Percentiles rank a stretch among this genome's conserved stretches.
Conservation (phyloP, 2,888 invertebrate species). For the Drosophila mimetica region DNA sequence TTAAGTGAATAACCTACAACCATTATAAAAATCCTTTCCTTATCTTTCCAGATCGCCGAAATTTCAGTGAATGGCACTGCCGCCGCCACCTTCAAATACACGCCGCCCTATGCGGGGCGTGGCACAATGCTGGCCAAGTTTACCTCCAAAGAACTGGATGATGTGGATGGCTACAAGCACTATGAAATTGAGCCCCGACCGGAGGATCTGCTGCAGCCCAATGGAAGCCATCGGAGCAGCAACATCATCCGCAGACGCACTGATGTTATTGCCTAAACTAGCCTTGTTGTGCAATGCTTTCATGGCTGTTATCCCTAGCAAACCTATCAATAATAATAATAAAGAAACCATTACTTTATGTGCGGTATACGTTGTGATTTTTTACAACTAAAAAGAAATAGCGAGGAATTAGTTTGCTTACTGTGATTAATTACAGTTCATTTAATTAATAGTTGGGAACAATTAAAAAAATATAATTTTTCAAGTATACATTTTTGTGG, state of each 20-base stretch:
- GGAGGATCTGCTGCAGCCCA: slow-evolving; percentile 80
- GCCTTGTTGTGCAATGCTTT: slow-evolving; percentile 3
- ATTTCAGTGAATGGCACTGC: slow-evolving; percentile 88
- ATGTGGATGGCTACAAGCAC: slow-evolving; percentile 94
- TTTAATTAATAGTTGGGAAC: no score
- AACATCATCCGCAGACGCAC: slow-evolving; percentile 80
- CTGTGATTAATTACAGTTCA: no score
- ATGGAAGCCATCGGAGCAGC: slow-evolving; percentile 70
- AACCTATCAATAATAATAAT: no score
- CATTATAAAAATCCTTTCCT: background rate
- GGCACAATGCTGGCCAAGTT: slow-evolving; percentile 95
- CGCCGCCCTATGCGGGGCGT: slow-evolving; percentile 91
- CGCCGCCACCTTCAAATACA: slow-evolving; percentile 90
- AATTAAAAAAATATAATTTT: no score
- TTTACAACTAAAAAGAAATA: no score
- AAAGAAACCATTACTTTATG: no score
- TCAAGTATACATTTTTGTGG: no score
- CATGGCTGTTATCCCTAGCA: no score
- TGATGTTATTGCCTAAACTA: slow-evolving; percentile 78
- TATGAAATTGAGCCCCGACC: slow-evolving; percentile 87
- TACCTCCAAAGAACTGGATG: slow-evolving; percentile 93
- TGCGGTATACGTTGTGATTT: no score
- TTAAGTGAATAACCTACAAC: no score
- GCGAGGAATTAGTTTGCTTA: no score
- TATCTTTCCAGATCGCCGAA: slow-evolving; percentile 78